Evolutionary conservation across 2,797 vertebrate species (phyloP).

Genomic region (Mormyrops boulengeri): DNA sequence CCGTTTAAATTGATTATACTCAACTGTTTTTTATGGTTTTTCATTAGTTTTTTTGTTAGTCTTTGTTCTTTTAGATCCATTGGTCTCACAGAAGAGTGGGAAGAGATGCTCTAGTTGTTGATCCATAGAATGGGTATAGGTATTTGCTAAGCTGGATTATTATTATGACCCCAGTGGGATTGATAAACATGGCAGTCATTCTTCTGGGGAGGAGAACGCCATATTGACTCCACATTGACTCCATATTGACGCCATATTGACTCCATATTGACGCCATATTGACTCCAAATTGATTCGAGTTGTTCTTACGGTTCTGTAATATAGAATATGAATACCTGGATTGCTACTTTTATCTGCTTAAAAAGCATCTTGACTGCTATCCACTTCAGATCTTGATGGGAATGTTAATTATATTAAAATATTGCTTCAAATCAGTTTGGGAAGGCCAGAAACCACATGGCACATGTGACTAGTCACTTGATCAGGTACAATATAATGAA

Average conservation of each 20-base stretch:
- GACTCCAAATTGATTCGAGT: neutral
- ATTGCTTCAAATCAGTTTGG: neutral
- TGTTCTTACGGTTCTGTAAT: neutral
- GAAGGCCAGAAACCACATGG: neutral
- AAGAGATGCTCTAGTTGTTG: neutral
- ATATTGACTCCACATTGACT: neutral
- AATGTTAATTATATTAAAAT: neutral
- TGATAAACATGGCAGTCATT: neutral
- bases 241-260: neutral
- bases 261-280: neutral
- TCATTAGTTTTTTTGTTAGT: neutral
- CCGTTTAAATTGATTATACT: neutral
- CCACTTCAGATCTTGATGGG: neutral
- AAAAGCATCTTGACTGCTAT: neutral
- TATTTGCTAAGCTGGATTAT: neutral
- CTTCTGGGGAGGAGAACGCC: neutral
- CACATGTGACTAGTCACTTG: neutral
- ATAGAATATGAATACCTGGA: neutral
- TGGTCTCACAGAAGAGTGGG: neutral
- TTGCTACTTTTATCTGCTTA: neutral
- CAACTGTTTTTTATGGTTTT: neutral
- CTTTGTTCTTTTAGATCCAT: neutral
- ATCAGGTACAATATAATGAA: neutral
- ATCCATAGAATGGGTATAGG: neutral
- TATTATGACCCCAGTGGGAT: neutral